Percentiles rank a stretch among this genome's conserved stretches.
These are phyloP conservation scores for Daubentonia madagascariensis DNA, from an alignment of 2,113 vertebrate genomes.

Conservation along the genomic window DNA sequence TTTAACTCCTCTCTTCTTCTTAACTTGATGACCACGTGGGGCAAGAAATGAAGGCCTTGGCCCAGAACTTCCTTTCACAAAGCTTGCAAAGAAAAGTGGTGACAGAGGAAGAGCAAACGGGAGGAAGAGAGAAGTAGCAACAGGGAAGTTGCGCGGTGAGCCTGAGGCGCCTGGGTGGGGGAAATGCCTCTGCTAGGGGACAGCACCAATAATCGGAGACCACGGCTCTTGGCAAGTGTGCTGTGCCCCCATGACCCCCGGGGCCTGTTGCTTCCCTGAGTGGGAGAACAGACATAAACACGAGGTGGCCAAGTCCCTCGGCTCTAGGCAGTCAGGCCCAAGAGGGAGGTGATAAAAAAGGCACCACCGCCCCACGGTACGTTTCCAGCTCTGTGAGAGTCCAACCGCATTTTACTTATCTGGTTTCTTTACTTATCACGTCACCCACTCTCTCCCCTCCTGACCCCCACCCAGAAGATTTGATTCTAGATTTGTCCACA, in stretches of 20 bases:
- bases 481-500: neutral
- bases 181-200: neutral
- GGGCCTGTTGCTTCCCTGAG: neutral
- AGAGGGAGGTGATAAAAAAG: neutral
- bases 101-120: neutral
- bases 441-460: neutral
- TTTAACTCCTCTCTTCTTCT: neutral
- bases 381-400: neutral
- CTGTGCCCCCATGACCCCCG: no score
- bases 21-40: neutral
- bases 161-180: neutral
- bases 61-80: neutral
- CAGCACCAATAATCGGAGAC: neutral
- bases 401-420: neutral
- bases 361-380: fast-evolving
- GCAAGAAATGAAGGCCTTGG: neutral
- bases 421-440: neutral
- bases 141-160: neutral
- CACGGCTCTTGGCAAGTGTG: neutral
- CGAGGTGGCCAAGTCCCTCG: neutral
- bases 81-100: neutral
- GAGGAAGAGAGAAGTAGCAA: neutral
- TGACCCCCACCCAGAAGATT: neutral
- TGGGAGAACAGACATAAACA: neutral
- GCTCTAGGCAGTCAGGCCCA: neutral